phyloP scores from a whole-genome alignment of 1,140 invertebrate species.

The Panagrolaimus sp. region DNA sequence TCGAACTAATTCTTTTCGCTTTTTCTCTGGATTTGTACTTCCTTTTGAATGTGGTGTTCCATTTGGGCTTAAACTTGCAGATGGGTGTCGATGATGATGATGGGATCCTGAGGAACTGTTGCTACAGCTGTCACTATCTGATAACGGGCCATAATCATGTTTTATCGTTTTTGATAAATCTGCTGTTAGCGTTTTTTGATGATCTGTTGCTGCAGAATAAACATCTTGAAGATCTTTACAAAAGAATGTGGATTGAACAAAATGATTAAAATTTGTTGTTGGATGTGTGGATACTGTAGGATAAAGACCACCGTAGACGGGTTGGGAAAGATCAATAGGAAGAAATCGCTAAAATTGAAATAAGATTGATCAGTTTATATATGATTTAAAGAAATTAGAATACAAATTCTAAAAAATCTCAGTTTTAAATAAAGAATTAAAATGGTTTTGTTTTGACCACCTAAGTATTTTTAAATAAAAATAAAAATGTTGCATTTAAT shows the following conservation, averaged over 20 bases:
- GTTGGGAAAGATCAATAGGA: background rate
- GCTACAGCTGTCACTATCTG: background rate
- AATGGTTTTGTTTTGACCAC: too few relatives aligned
- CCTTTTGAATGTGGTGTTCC: background rate
- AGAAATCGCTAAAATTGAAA: background rate
- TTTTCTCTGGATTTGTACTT: background rate
- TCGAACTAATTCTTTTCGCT: slow-evolving; percentile 62
- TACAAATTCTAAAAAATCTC: too few relatives aligned
- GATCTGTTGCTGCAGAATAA: background rate
- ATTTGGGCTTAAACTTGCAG: background rate
- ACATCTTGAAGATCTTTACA: background rate
- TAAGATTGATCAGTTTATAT: too few relatives aligned
- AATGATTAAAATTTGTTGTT: background rate
- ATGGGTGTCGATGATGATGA: background rate
- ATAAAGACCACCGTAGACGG: slow-evolving; percentile 10
- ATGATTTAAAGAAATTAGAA: too few relatives aligned
- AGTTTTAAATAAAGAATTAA: too few relatives aligned
- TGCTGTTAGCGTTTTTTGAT: background rate
- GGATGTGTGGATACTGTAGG: slow-evolving; percentile 4
- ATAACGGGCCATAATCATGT: background rate
- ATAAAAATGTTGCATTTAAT: too few relatives aligned
- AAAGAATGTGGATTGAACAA: background rate
- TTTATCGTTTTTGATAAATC: background rate
- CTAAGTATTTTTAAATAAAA: too few relatives aligned
- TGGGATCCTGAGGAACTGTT: background rate